Evolutionary conservation across 2,113 vertebrate species (phyloP), one percentile per base, ranked within the genome.

Genomic region (Oceanodroma tethys): DNA sequence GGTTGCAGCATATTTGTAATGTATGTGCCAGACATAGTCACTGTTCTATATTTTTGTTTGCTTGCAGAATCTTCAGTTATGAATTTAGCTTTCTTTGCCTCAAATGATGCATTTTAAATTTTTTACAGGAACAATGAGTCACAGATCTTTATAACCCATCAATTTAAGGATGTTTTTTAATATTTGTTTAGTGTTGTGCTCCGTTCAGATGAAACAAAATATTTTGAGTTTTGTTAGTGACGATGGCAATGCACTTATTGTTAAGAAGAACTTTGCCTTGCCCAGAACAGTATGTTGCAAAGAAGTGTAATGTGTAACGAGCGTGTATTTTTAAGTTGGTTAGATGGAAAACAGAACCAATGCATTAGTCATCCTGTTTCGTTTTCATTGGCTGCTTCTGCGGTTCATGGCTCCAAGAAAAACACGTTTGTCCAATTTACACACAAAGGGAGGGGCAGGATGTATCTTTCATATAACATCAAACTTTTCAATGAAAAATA

Each of bases 381-480:
- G 10, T 98, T 98, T 98, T 97, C 63, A 84, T 98, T 98, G 98
- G 97, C 97, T 93, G 95, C 96, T 95, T 93, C 86, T 50, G 91
- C 91, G 81, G 86, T 93, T 94, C 72, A 7, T 74, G 90, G 26
- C 93, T 98, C 98, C 98, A 98, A 98, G 97, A 98, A 97, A 97
- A 98, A 98, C 97, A 98, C n/a, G 20, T 96, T 95, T 97, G 97
- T 97, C 92, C 91, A 87, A 95, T 98, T 98, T 94, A 71, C 91
- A 95, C 86, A 97, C 85, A 96, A 87, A 97, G 86, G 95, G 95
- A 95, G 92, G 97, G 88, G 81, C 97, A 98, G 95, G 97, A 96
- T 97, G 66, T 96, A 93, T 95, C 97, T 98, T 97, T 88, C 93
- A 68, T 95, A 73, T 95, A 96, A 93, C 67, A 96, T 94, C 87